Evolutionary conservation across 2,797 vertebrate genomes (phyloP), one percentile per base, ranked within the genome.

Genomic region (Pangasius krempfi): DNA sequence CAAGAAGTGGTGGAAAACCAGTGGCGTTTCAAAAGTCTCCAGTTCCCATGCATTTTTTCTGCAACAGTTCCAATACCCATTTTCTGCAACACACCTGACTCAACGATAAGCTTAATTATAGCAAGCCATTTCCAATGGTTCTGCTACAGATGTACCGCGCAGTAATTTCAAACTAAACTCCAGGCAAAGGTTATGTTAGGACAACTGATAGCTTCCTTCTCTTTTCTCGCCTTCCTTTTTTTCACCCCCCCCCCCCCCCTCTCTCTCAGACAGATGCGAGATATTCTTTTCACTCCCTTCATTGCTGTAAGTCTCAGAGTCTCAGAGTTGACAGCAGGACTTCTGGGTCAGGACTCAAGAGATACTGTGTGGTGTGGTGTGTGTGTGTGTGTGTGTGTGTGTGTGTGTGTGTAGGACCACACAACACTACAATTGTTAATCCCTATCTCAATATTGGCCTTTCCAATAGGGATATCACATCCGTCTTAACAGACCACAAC

Each of bases 341-440:
- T 64, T 44, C 75, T 80, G 50, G 73, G 73, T 66, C 83, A 80
- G 62, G 25, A 33, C 75, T 80, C 66, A 22, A 60, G 52, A 44
- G 73, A 85, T 58, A 50, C 60, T 30, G 27, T 54, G 54, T 44
- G 54, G 27, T 72, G 25, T 68, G n/a, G 40, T 50, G 70, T 75
- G 68, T 88, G 70, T 64, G 52, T 78, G 79, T 64, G 50, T 66
- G 73, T 18, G 54, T 75, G 87, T 84, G 60, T 81, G 85, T 79
- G 60, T 80, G 58, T 79, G 58, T 68, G 54, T 54, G 40, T 86
- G n/a, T 47, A 5, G 1, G 27, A 7, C 13, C 30, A 27, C 10
- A 27, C 22, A 47, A 75, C 40, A 75, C 40, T 75, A 80, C 2
- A 8, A 56, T 13, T 54, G 76, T 20, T 80, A 80, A 80, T 56